Base-by-base conservation (phyloP, 2,797 vertebrate genomes). In the Siniperca obscura region DNA sequence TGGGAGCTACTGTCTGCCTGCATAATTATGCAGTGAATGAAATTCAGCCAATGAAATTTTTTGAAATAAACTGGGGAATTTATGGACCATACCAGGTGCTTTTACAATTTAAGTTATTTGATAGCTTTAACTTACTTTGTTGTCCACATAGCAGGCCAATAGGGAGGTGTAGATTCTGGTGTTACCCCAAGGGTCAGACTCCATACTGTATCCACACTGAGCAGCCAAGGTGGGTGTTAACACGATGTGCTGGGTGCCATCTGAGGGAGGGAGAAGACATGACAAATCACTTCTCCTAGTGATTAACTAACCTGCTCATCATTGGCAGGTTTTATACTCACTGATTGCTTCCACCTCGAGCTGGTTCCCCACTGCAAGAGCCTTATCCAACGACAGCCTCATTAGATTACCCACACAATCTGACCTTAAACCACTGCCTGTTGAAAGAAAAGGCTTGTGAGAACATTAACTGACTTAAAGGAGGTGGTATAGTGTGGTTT, bases 141-240 rank as follows among this genome's bases (percentile, higher is more conserved):
- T 93, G 17, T 68, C 76, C 59, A 95, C 89, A 44, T 94, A 95
- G 89, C 97, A 97, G 87, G 96, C 96, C 79, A 96, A 70, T 12
- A 96, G 89, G 46, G 97, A 97, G 0, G 89, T 90, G 74, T 85
- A 95, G 81, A 97, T 84, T 57, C 93, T 93, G 0, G 95, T 86
- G 73, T 93, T 95, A 0, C 94, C 95, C 96, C 93, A 94, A 0
- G 80, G 92, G 84, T 95, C 95, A 30, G 95, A 93, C 27, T 92
- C 90, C 85, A 96, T 85, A 53, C 94, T 94, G 77, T 96, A 97
- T 2, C 97, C 97, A 92, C 97, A 97, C 84, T 93, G 94, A 13
- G 93, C 91, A 87, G 97, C 96, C 88, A 96, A 30, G 21, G 48
- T 78, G 7, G 92, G 90, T 0, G 95, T 95, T 36, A 96, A 53